phyloP scores from a whole-genome alignment of 2,888 invertebrate species.

The Listrodromus nycthemerus region DNA sequence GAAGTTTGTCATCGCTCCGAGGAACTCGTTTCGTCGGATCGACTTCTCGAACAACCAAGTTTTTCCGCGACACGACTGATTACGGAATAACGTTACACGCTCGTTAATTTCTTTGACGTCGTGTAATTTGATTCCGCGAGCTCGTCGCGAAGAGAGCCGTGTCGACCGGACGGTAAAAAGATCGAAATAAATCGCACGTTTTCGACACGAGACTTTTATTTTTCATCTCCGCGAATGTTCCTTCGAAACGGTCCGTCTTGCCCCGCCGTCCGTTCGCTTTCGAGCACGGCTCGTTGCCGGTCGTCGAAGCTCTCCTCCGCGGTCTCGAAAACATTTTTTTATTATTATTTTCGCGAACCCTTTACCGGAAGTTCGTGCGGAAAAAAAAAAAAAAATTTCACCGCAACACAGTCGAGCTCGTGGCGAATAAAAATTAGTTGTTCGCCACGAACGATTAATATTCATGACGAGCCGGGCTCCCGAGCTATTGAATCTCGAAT shows the following conservation, averaged over 20 bases:
- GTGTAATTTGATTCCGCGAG: neutral
- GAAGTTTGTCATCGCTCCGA: conserved; percentile 1
- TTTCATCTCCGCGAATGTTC: neutral
- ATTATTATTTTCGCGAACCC: too few species aligned
- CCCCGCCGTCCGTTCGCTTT: neutral
- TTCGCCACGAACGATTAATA: neutral
- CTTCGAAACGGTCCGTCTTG: neutral
- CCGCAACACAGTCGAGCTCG: neutral
- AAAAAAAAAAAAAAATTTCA: neutral
- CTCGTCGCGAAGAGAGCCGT: neutral
- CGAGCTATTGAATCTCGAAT: neutral
- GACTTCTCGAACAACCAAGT: neutral
- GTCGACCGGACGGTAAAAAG: neutral
- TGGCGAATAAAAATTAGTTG: neutral
- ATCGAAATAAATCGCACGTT: neutral
- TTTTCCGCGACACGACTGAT: neutral
- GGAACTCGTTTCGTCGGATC: conserved; percentile 5
- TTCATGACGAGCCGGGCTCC: neutral
- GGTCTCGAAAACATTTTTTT: too few species aligned
- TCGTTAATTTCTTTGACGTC: neutral
- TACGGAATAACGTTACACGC: neutral
- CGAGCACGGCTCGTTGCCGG: neutral
- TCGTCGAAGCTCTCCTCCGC: neutral
- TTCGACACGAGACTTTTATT: neutral
- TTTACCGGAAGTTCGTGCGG: too few species aligned